A percentile compares a stretch with the other conserved stretches of the same genome.
These are phyloP conservation scores for Isotomurus palustris DNA, from an alignment of 2,888 invertebrate species.

Conservation along the genomic window DNA sequence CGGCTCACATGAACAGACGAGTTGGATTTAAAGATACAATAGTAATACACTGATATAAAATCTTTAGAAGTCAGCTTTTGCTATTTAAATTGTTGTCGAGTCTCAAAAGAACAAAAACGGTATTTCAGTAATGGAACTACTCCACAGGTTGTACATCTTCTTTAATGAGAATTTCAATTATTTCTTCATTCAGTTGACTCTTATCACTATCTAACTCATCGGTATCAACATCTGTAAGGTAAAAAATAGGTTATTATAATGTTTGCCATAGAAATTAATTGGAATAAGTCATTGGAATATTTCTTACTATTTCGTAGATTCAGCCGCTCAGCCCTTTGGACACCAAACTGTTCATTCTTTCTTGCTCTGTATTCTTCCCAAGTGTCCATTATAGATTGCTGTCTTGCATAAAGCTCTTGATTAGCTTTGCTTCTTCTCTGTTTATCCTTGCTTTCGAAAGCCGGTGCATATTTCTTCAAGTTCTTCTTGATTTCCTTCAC, in stretches of 20 bases:
- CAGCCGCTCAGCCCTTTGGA: slow-evolving; percentile 73
- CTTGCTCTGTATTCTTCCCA: slow-evolving; percentile 75
- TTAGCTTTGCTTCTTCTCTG: slow-evolving; percentile 79
- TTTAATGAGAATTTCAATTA: slow-evolving; percentile 96
- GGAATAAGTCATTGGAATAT: no score
- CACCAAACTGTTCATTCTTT: slow-evolving; percentile 68
- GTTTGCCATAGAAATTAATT: no score
- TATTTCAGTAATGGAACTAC: slow-evolving; percentile 22
- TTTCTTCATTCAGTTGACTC: slow-evolving; percentile 86
- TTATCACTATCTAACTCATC: slow-evolving; percentile 82
- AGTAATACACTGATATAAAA: neutral
- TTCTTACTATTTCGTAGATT: slow-evolving; percentile 83
- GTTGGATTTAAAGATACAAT: neutral
- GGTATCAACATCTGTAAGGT: slow-evolving; percentile 78
- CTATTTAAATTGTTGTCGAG: neutral
- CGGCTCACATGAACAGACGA: neutral
- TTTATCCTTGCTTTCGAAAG: slow-evolving; percentile 94
- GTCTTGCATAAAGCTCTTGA: slow-evolving; percentile 82
- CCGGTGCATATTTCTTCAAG: slow-evolving; percentile 91
- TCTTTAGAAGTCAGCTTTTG: neutral
- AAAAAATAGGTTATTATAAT: neutral
- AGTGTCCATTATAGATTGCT: slow-evolving; percentile 79
- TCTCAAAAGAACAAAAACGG: neutral
- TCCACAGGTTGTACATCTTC: slow-evolving; percentile 42
- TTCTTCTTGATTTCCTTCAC: slow-evolving; percentile 95